These are phyloP conservation scores for Drosophila nebulosa DNA, from an alignment of 1,140 invertebrate genomes.

Conservation along the genomic window DNA sequence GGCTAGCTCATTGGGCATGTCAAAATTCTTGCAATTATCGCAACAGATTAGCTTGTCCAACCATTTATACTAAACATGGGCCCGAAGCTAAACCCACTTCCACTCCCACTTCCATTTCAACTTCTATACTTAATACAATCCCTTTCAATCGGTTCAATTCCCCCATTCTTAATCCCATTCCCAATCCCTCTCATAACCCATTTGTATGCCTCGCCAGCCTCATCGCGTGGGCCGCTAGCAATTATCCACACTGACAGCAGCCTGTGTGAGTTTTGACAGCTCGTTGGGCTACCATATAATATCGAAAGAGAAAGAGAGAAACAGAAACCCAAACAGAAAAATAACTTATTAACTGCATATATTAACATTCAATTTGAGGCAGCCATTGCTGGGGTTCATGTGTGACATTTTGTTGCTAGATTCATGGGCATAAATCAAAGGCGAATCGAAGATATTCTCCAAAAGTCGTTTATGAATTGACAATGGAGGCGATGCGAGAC, in stretches of 20 bases:
- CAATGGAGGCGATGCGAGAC: conserved; percentile 59
- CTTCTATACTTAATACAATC: neutral
- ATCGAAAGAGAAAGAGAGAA: conserved; percentile 35
- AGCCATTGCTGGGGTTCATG: conserved; percentile 51
- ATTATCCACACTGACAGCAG: conserved; percentile 70
- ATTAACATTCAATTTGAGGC: conserved; percentile 80
- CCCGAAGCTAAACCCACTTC: conserved; percentile 55
- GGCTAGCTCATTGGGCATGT: conserved; percentile 29
- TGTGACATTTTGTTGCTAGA: conserved; percentile 57
- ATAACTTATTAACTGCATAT: conserved; percentile 79
- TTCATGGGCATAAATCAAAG: conserved; percentile 78
- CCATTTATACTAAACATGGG: conserved; percentile 50
- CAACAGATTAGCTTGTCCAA: conserved; percentile 70
- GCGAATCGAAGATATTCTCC: conserved; percentile 54
- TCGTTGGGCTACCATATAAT: conserved; percentile 77
- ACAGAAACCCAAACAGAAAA: conserved; percentile 24
- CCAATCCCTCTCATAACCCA: no score
- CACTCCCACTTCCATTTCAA: neutral
- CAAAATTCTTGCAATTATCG: conserved; percentile 66
- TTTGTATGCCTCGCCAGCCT: conserved; percentile 76
- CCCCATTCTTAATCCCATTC: no score
- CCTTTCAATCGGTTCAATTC: neutral
- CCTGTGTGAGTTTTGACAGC: conserved; percentile 78
- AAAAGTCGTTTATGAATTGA: conserved; percentile 68
- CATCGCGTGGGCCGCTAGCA: conserved; percentile 70